Conservation (phyloP, 2,113 vertebrate species). For the Aegithalos caudatus region DNA sequence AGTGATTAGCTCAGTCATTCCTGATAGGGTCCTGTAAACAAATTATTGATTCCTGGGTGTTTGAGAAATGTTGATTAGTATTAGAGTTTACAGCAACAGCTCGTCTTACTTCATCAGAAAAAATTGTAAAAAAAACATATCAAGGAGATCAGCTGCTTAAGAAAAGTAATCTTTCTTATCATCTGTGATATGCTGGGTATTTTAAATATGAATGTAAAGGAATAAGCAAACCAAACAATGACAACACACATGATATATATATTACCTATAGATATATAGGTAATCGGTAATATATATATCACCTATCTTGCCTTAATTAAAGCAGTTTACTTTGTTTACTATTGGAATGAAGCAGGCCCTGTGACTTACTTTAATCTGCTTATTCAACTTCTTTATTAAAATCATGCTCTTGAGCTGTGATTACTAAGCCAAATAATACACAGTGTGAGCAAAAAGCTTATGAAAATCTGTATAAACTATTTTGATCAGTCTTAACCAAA, state of each 20-base stretch:
- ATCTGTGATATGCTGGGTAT: neutral
- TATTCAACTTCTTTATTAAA: slow-evolving; percentile 48
- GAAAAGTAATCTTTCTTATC: neutral
- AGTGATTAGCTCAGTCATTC: neutral
- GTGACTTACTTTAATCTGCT: slow-evolving; percentile 49
- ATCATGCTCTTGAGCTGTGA: slow-evolving; percentile 46
- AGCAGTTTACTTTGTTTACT: neutral
- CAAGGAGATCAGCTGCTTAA: neutral
- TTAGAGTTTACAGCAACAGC: neutral
- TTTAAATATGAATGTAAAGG: neutral
- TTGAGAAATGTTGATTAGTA: neutral
- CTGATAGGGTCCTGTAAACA: neutral
- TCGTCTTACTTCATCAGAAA: neutral
- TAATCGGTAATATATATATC: neutral
- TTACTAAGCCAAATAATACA: slow-evolving; percentile 50
- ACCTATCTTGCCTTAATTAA: neutral
- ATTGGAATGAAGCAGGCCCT: neutral
- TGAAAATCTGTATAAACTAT: slow-evolving; percentile 56
- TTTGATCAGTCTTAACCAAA: slow-evolving; percentile 55
- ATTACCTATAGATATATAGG: neutral
- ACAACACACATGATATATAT: neutral
- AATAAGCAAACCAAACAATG: neutral
- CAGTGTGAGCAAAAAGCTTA: slow-evolving; percentile 38
- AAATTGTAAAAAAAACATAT: neutral
- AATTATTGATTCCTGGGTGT: neutral